Evolutionary conservation across 2,113 vertebrate species (phyloP).

Genomic region (Lampris incognitus): DNA sequence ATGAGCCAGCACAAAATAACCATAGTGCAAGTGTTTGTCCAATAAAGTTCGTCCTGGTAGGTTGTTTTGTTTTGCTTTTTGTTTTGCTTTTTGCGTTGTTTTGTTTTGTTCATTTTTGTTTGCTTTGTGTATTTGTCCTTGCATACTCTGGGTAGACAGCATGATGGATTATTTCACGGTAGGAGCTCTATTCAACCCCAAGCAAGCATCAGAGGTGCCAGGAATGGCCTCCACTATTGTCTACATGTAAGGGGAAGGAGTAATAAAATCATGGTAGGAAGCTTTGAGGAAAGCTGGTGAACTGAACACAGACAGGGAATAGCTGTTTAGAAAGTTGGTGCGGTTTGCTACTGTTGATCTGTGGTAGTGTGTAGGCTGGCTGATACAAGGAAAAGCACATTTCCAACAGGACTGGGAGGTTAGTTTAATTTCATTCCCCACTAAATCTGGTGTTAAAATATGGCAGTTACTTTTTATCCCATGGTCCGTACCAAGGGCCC

Average conservation of each 20-base stretch:
- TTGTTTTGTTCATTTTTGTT: neutral
- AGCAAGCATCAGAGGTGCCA: constrained; percentile 39
- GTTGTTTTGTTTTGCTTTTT: neutral
- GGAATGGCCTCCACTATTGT: constrained; percentile 47
- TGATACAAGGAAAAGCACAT: neutral
- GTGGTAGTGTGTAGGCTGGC: no score
- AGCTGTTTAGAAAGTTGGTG: neutral
- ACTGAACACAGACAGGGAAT: neutral
- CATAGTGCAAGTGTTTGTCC: neutral
- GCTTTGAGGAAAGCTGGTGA: constrained; percentile 22
- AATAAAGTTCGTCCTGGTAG: constrained; percentile 20
- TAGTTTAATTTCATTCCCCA: neutral
- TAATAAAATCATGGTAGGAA: constrained; percentile 34
- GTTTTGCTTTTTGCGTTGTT: neutral
- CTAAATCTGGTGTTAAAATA: constrained; percentile 9
- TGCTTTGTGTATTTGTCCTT: constrained; percentile 24
- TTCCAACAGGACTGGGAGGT: neutral
- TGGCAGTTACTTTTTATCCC: constrained; percentile 20
- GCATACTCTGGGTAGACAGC: neutral
- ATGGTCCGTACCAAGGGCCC: constrained; percentile 42
- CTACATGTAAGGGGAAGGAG: constrained; percentile 21
- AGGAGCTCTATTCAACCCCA: constrained; percentile 24
- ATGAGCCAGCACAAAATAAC: constrained; percentile 7
- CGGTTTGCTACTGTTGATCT: no score
- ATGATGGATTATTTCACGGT: constrained; percentile 47